Evolutionary conservation across 2,888 invertebrate species (phyloP).

Genomic region (Troides aeacus): DNA sequence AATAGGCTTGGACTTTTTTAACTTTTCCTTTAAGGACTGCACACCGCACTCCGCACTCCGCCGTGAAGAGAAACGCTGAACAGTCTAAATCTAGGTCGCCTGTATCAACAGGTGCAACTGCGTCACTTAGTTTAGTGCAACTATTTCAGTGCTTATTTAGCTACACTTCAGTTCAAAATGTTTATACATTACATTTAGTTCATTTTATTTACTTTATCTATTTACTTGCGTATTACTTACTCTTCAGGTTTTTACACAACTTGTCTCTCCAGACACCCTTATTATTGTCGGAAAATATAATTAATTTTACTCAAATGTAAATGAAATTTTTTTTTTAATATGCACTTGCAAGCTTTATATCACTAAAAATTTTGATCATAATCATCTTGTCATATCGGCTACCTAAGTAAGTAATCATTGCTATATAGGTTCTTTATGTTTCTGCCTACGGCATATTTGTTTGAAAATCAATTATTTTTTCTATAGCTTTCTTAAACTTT

Average conservation of each 20-base stretch:
- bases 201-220: slow-evolving; percentile 4
- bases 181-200: slow-evolving; percentile 1
- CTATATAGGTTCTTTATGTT: too few species aligned
- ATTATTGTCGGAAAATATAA: too few species aligned
- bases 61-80: slow-evolving; percentile 13
- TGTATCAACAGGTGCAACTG: slow-evolving; percentile 26
- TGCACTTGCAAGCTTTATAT: too few species aligned
- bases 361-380: too few species aligned
- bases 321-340: too few species aligned
- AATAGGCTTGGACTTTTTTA: not conserved
- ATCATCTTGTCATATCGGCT: too few species aligned
- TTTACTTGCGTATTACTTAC: slow-evolving; percentile 9
- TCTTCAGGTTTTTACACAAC: not conserved
- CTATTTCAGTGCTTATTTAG: slow-evolving; percentile 15
- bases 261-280: too few species aligned
- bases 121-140: slow-evolving; percentile 21
- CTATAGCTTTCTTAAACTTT: too few species aligned
- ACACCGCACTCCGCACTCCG: not conserved
- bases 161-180: slow-evolving; percentile 21
- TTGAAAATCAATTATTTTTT: too few species aligned
- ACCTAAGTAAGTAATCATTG: too few species aligned
- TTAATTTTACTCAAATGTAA: too few species aligned
- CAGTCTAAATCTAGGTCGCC: slow-evolving; percentile 26
- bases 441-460: too few species aligned
- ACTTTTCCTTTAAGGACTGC: slow-evolving; percentile 10